Conservation (phyloP, 2,797 vertebrate genomes). For the Carapus acus region DNA sequence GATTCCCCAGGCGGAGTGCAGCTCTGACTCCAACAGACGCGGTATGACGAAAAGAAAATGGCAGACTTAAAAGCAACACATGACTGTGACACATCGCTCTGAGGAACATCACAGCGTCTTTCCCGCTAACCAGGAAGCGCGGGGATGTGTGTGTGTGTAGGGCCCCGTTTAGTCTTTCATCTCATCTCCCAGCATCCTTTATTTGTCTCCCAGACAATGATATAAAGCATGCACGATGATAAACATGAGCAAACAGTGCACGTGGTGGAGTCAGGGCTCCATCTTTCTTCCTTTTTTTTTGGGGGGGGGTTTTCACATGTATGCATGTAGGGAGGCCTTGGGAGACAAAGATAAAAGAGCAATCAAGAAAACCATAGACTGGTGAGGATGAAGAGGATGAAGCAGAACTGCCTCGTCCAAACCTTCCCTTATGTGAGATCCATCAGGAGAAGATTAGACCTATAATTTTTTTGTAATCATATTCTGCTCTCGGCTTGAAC, state of each 20-base stretch:
- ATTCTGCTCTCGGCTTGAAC: slow-evolving; percentile 17
- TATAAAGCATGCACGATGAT: too few species aligned
- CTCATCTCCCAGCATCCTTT: slow-evolving; percentile 16
- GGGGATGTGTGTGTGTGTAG: neutral
- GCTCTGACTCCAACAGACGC: neutral
- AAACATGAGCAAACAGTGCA: slow-evolving; percentile 15
- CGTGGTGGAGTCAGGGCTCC: too few species aligned
- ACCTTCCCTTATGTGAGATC: slow-evolving; percentile 16
- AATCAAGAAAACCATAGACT: slow-evolving; percentile 16
- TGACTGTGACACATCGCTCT: slow-evolving; percentile 10
- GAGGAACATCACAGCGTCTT: slow-evolving; percentile 3
- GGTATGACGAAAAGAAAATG: slow-evolving; percentile 8
- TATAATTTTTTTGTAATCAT: slow-evolving; percentile 18
- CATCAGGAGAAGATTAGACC: slow-evolving; percentile 20
- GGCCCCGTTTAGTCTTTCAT: slow-evolving; percentile 11
- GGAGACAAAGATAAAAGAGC: slow-evolving; percentile 26
- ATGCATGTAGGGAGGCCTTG: slow-evolving; percentile 18
- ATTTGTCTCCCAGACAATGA: slow-evolving; percentile 17
- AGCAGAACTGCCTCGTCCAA: neutral
- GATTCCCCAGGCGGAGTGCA: slow-evolving; percentile 18
- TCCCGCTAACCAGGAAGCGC: neutral
- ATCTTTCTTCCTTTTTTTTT: too few species aligned
- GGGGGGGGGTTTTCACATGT: slow-evolving; percentile 24
- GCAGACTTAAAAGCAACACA: slow-evolving; percentile 15
- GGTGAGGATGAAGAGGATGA: slow-evolving; percentile 21